Evolutionary conservation across 37 sponge, comb jelly and placozoan genomes (phyloP), one percentile per base, ranked within the genome.

Genomic region (Tethya wilhelma): DNA sequence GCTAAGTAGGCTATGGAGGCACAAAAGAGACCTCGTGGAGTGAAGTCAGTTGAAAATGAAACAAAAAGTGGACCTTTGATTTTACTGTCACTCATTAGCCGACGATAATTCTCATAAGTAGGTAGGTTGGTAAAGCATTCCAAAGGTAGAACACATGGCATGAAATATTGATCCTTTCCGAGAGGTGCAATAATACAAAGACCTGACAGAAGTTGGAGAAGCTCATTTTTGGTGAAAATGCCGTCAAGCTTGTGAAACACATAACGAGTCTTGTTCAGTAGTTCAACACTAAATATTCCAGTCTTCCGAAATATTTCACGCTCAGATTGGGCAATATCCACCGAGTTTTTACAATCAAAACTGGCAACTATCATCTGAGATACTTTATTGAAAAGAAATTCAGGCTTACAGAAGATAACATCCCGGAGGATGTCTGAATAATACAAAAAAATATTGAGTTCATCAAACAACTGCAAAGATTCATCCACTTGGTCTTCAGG

Each of bases 1-100:
- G 39, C 37, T 7, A 67, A 17, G 32, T 7, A 4, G 8, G 32
- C 67, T 8, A 67, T 17, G 19, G 32, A 29, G 12, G 67, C 25
- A 67, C 67, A 67, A 67, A 67, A 67, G 4, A 67, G 4, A 9
- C 67, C 67, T 5, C 67, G 25, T 19, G 67, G 67, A 17, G 67
- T 36, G 33, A 37, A 8, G 14, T 36, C 32, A 31, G 29, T 20
- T 36, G 37, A 19, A 67, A 67, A 67, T 67, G 67, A 67, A 8
- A 67, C 4, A 19, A 31, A 31, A 36, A 67, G 32, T 4, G 67
- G 67, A 4, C 62, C 62, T 29, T 34, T 17, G 38, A 67, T 67
- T 32, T 17, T 17, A 67, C 19, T 31, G 14, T 67, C 38, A 36
- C 34, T 4, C 67, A 67, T 67, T 19, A 6, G 12, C 17, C 19